Evolutionary conservation across 2,888 invertebrate genomes (phyloP).

Genomic region (Pyralis farinalis): DNA sequence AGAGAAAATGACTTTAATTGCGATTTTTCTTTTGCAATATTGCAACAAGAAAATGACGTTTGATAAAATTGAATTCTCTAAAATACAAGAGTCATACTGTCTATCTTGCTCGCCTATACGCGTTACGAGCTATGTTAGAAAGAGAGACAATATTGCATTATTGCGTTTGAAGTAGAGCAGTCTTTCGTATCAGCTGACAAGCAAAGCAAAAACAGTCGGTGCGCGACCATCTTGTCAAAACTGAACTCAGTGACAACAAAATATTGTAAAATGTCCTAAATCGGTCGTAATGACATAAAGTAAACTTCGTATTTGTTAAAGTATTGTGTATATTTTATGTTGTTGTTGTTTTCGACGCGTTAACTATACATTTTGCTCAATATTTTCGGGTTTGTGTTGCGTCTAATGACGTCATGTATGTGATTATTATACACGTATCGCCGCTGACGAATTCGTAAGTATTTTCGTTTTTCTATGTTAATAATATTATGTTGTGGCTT

Average conservation of each 20-base stretch:
- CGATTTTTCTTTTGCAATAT: constrained; percentile 62
- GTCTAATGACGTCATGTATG: constrained; percentile 82
- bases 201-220: constrained; percentile 82
- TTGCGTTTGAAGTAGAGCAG: constrained; percentile 58
- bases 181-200: constrained; percentile 81
- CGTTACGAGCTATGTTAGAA: constrained; percentile 23
- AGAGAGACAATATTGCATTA: constrained; percentile 31
- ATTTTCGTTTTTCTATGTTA: constrained; percentile 70
- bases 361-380: constrained; percentile 72
- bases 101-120: constrained; percentile 38
- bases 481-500: constrained; percentile 49
- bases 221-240: constrained; percentile 82
- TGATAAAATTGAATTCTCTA: constrained; percentile 53
- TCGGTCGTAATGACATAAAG: constrained; percentile 71
- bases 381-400: constrained; percentile 76
- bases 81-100: constrained; percentile 38
- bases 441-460: constrained; percentile 76
- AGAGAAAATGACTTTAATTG: constrained; percentile 42
- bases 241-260: constrained; percentile 77
- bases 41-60: constrained; percentile 72
- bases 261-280: constrained; percentile 78
- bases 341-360: constrained; percentile 60
- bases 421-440: constrained; percentile 78
- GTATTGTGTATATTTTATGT: constrained; percentile 64
- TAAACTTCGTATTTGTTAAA: constrained; percentile 62